Percentiles rank a stretch among this genome's conserved stretches.
phyloP scores from a whole-genome alignment of 2,113 vertebrate species.

The Ascaphus truei region DNA sequence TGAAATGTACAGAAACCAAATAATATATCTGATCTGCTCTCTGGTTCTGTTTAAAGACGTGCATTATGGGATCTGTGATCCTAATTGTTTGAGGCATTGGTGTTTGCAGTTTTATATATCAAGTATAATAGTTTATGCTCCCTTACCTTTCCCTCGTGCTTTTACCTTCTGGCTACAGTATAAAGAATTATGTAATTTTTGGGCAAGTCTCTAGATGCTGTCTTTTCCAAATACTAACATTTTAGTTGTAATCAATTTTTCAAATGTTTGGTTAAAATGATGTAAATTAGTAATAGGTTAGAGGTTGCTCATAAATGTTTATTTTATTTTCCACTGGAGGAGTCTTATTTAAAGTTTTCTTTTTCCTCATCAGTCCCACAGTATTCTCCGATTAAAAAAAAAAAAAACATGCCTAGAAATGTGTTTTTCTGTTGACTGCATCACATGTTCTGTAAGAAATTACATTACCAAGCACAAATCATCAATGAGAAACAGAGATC shows the following conservation, averaged over 20 bases:
- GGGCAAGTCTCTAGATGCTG: conserved; percentile 1
- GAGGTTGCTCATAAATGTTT: conserved; percentile 14
- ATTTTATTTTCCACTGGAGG: not conserved
- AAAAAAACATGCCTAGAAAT: not conserved
- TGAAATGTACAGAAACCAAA: conserved; percentile 1
- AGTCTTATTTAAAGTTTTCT: not conserved
- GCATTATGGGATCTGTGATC: not conserved
- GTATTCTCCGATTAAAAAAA: not conserved
- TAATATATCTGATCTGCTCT: not conserved
- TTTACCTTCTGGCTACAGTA: not conserved
- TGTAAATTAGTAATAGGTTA: conserved; percentile 13
- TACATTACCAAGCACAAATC: conserved; percentile 16
- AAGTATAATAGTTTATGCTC: not conserved
- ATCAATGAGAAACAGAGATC: conserved; percentile 19
- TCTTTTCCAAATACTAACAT: not conserved
- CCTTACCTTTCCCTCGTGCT: not conserved
- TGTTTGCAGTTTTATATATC: not conserved
- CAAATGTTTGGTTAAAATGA: conserved; percentile 10
- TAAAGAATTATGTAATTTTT: not conserved
- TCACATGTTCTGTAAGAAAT: conserved; percentile 6
- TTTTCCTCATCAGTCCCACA: conserved; percentile 14
- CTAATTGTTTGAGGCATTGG: not conserved
- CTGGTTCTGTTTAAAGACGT: not conserved
- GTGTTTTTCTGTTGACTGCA: not conserved
- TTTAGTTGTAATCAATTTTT: conserved; percentile 9